Conservation (phyloP, 2,797 vertebrate species). For the Euthynnus affinis region DNA sequence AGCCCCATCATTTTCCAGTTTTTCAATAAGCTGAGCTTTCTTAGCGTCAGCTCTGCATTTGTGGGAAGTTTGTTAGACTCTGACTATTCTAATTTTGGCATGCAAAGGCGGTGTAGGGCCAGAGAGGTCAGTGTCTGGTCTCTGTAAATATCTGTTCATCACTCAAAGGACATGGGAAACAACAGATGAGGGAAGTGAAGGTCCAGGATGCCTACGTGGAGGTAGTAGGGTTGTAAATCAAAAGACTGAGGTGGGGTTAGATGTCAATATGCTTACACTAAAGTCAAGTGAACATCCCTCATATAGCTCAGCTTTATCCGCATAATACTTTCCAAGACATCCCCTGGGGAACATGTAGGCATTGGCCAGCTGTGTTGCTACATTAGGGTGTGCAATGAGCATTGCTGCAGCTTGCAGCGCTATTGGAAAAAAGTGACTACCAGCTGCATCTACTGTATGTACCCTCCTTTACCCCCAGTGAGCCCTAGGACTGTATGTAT, state of each 20-base stretch:
- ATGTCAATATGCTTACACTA: constrained; percentile 68
- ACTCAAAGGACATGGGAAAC: constrained; percentile 42
- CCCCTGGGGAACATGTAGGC: constrained; percentile 60
- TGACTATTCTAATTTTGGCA: constrained; percentile 43
- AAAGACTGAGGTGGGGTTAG: constrained; percentile 65
- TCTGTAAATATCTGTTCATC: constrained; percentile 51
- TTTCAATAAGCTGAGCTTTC: constrained; percentile 45
- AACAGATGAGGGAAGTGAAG: constrained; percentile 47
- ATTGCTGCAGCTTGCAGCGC: constrained; percentile 68
- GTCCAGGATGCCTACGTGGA: constrained; percentile 30
- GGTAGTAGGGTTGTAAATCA: constrained; percentile 61
- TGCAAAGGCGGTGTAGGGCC: not conserved
- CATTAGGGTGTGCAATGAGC: constrained; percentile 61
- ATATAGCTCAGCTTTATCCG: constrained; percentile 63
- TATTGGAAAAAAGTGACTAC: constrained; percentile 44
- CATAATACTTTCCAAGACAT: constrained; percentile 63
- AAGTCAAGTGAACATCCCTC: constrained; percentile 64
- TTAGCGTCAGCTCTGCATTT: constrained; percentile 53
- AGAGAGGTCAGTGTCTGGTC: constrained; percentile 61
- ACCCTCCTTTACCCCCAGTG: constrained; percentile 44
- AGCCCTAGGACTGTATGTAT: constrained; percentile 47
- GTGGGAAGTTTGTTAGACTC: constrained; percentile 44
- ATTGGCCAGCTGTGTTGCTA: constrained; percentile 65
- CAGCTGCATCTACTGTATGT: constrained; percentile 63
- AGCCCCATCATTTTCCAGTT: constrained; percentile 58